Evolutionary conservation across 2,113 vertebrate genomes (phyloP), one percentile per base, ranked within the genome.

Genomic region (Tretioscincus oriximinensis): DNA sequence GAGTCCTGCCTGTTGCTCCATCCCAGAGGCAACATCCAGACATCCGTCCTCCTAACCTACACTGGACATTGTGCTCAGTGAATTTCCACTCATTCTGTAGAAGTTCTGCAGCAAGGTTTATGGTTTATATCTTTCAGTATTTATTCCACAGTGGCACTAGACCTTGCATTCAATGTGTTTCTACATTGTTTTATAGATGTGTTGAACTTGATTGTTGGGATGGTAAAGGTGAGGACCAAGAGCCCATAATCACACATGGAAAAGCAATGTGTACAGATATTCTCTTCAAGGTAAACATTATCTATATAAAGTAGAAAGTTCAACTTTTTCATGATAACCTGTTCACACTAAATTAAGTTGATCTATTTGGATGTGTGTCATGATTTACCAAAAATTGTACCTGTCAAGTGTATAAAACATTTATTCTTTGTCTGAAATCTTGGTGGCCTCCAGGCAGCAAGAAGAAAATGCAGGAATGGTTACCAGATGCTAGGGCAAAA

Each of bases 241-340:
- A 99, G 69, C 98, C 98, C 0, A 99, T 99, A 90, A 99, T 99
- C 89, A 99, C 98, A 0, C 98, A 99, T 2, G 98, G 98, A 28
- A 99, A 99, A 91, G 98, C 98, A 65, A 99, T 99, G 98, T 99
- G 98, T 89, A 99, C 98, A n/a, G 98, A 99, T 83, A 99, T 99
- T 86, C 96, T 99, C 77, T 99, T 99, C 90, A 99, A 99, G 96
- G 98, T 99, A 86, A 91, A 26, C 78, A 73, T 68, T 49, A 31
- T 41, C 35, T 7, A 26, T 71, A 7, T 47, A 21, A 14, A 31
- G 31, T 51, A 14, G 18, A 58, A 58, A 58, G 54, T 58, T 58
- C 54, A 58, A 18, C 54, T 58, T 58, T 58, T 58, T 58, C 14
- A 58, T 58, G 18, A 12, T 58, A 58, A 58, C 4, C 54, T 58